phyloP scores from a whole-genome alignment of 2,113 vertebrate genomes.

The Eclectus roratus region DNA sequence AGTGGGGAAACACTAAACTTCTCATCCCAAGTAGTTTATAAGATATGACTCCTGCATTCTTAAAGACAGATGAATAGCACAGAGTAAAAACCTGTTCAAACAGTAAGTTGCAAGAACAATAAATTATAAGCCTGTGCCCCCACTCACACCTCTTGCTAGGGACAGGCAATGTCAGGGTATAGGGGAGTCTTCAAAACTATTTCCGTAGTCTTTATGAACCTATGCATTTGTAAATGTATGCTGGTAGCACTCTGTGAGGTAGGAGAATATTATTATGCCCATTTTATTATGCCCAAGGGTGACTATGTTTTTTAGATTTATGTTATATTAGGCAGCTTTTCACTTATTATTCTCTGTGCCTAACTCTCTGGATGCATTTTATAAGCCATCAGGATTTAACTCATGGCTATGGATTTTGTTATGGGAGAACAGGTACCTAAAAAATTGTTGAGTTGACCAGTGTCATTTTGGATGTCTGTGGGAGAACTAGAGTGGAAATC shows the following conservation, averaged over 20 bases:
- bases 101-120: neutral
- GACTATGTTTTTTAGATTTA: conserved; percentile 56
- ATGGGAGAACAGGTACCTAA: conserved; percentile 5
- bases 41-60: neutral
- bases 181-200: neutral
- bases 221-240: conserved; percentile 24
- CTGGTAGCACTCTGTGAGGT: conserved; percentile 32
- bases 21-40: neutral
- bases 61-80: neutral
- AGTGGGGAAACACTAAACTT: neutral
- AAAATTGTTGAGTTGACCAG: neutral
- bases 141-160: fast-evolving
- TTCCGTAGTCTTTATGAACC: neutral
- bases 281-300: conserved; percentile 61
- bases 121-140: neutral
- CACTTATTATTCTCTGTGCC: conserved; percentile 53
- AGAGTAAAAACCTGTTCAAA: neutral
- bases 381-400: conserved; percentile 52
- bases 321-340: conserved; percentile 61
- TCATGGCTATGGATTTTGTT: conserved; percentile 38
- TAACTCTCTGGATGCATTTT: conserved; percentile 56
- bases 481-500: neutral
- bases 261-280: conserved; percentile 37
- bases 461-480: neutral
- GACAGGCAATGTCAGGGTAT: neutral